A percentile compares a stretch with the other conserved stretches of the same genome.
phyloP scores from a whole-genome alignment of 2,888 invertebrate genomes.

The Craniophora ligustri region DNA sequence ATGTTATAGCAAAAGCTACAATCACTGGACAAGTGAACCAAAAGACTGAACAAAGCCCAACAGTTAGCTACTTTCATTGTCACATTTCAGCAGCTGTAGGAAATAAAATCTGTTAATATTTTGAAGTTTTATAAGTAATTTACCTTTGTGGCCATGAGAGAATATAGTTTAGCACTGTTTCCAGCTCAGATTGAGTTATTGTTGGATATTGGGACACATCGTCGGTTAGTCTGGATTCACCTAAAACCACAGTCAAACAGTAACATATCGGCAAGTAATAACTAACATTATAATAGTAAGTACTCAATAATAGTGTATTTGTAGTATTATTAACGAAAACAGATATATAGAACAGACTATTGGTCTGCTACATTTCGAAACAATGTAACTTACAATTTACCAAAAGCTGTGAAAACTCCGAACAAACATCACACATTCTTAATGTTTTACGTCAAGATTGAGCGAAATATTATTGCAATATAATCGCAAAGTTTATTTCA shows the following conservation, averaged over 20 bases:
- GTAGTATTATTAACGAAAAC: constrained; percentile 48
- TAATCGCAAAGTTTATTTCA: constrained; percentile 76
- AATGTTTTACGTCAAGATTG: constrained; percentile 85
- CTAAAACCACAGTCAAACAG: constrained; percentile 82
- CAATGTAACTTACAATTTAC: constrained; percentile 90
- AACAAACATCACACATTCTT: constrained; percentile 96
- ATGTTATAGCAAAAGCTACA: neutral
- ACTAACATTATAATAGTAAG: constrained; percentile 11
- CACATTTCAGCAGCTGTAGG: constrained; percentile 16
- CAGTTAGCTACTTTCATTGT: constrained; percentile 27
- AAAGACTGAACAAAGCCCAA: constrained; percentile 43
- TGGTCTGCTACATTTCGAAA: constrained; percentile 78
- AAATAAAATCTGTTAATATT: constrained; percentile 16
- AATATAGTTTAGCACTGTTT: constrained; percentile 94
- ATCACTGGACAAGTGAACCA: constrained; percentile 19
- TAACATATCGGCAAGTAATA: constrained; percentile 27
- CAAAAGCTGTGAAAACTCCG: constrained; percentile 97
- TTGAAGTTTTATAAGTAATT: constrained; percentile 23
- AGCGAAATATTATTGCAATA: constrained; percentile 83
- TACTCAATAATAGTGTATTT: constrained; percentile 19
- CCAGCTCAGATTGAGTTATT: constrained; percentile 94
- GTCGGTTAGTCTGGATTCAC: constrained; percentile 93
- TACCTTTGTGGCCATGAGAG: constrained; percentile 97
- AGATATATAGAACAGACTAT: constrained; percentile 59
- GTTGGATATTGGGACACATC: constrained; percentile 93